Evolutionary conservation across 2,888 invertebrate genomes (phyloP), one percentile per base, ranked within the genome.

Genomic region (Cephus rjabovi): DNA sequence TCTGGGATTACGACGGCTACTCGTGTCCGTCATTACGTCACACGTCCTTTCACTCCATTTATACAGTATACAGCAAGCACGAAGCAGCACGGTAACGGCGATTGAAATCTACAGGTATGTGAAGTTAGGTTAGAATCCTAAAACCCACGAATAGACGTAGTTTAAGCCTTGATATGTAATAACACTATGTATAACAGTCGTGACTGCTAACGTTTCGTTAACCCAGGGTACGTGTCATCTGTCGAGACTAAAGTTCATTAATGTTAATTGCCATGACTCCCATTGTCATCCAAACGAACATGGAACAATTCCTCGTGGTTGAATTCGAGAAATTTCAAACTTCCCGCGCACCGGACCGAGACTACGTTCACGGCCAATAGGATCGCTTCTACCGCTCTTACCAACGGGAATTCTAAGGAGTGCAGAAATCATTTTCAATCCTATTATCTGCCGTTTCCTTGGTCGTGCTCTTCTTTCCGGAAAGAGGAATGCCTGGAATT

Each of bases 11-110:
- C 34, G 31, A 31, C 33, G 34, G 30, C 56, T 56, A 56, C 56
- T 56, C 71, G 34, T 12, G 71, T 71, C 30, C 71, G 71, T 34
- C 9, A 78, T 83, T 81, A 80, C 77, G 76, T 73, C 81, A 78
- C 34, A 75, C 78, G 75, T 83, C 84, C 84, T 85, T 85, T 85
- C 83, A 85, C 84, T 85, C 83, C 83, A 83, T 85, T 83, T 85
- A 81, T 40, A 83, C 34, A 34, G 33, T 30, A 74, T 73, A 74
- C 73, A 37, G 77, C 35, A 69, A 70, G 71, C 70, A 71, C 71
- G 34, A 56, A 23, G 34, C 71, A 71, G 15, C 71, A 33, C 30
- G 6, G 34, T 71, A 71, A 71, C 71, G 30, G 71, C 30, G 34
- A 30, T 71, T 34, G 30, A 71, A 71, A 30, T 12, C 71, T 34